These are phyloP conservation scores for Ondatra zibethicus DNA, from an alignment of 2,113 vertebrate species.

Conservation along the genomic window DNA sequence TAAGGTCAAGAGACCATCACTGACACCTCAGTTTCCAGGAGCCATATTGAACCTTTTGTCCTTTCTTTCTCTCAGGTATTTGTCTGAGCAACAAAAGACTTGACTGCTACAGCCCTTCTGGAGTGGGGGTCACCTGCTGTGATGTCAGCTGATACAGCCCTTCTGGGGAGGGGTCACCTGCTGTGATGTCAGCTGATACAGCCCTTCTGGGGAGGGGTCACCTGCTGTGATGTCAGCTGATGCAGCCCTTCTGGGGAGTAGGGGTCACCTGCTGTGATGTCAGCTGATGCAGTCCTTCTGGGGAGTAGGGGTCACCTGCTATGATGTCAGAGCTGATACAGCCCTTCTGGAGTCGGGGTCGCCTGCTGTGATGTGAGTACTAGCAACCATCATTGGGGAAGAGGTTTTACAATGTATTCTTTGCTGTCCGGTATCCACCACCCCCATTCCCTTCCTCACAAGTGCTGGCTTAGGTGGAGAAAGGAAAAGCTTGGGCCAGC, in stretches of 20 bases:
- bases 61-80: not conserved
- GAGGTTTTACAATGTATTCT: not conserved
- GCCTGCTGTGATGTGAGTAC: not conserved
- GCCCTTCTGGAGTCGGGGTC: not conserved
- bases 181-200: not conserved
- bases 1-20: not conserved
- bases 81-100: not conserved
- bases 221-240: not conserved
- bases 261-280: not conserved
- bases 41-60: not conserved
- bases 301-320: no score
- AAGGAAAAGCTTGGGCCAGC: not conserved
- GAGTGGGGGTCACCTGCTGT: not conserved
- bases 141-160: not conserved
- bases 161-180: not conserved
- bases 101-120: not conserved
- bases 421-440: not conserved
- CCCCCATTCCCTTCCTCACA: not conserved
- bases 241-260: no score
- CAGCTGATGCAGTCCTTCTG: not conserved
- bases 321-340: not conserved
- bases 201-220: not conserved
- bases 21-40: not conserved
- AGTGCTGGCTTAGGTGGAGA: not conserved
- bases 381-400: not conserved